Conservation (phyloP, 1,140 invertebrate species). For the Trissolcus basalis region DNA sequence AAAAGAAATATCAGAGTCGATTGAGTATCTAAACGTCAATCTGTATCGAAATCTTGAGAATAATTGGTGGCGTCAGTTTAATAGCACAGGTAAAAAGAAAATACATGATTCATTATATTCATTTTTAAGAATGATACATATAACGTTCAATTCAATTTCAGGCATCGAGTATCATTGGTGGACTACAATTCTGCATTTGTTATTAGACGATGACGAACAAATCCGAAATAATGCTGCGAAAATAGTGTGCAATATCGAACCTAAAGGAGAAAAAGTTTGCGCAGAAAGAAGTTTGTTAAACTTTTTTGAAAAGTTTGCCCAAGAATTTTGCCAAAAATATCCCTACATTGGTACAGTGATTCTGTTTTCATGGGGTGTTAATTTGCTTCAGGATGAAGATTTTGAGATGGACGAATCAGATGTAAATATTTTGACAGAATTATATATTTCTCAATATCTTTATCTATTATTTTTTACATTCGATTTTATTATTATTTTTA, state of each 20-base stretch:
- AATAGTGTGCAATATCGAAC: slow-evolving; percentile 8
- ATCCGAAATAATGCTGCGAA: slow-evolving; percentile 10
- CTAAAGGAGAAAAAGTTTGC: slow-evolving; percentile 12
- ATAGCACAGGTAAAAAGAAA: no score
- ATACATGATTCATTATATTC: no score
- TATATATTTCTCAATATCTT: no score
- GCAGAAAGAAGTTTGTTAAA: slow-evolving; percentile 1
- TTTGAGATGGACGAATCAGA: slow-evolving; percentile 41
- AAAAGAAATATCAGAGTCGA: slow-evolving; percentile 12
- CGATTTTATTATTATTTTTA: no score
- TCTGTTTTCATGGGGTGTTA: slow-evolving; percentile 44
- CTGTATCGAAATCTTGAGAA: background rate
- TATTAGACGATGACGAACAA: slow-evolving; percentile 41
- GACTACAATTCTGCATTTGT: slow-evolving; percentile 36
- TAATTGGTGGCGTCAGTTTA: no score
- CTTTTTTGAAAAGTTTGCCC: slow-evolving; percentile 36
- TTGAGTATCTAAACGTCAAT: background rate
- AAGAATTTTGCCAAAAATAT: slow-evolving; percentile 6
- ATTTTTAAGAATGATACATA: no score
- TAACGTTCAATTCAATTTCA: no score
- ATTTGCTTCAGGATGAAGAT: slow-evolving; percentile 29
- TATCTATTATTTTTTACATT: no score
- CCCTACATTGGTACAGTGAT: slow-evolving; percentile 23
- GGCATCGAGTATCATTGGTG: slow-evolving; percentile 39
- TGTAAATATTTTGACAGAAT: slow-evolving; percentile 15